Base-by-base conservation (phyloP, 2,113 vertebrate genomes). In the Motacilla tschutschensis region DNA sequence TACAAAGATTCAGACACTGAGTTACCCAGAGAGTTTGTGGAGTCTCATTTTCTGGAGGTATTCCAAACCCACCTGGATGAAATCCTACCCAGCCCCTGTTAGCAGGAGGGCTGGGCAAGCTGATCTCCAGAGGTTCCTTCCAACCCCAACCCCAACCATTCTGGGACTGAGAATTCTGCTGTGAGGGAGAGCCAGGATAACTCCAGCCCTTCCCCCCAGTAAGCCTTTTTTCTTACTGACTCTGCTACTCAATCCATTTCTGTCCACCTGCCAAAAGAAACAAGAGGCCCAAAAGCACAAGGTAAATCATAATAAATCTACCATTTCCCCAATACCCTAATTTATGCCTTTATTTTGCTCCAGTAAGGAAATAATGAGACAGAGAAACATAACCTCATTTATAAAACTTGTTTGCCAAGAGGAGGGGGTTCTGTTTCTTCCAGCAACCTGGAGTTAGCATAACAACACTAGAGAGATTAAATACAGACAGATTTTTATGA, bases 301-400 rank as follows among this genome's bases (percentile, higher is more conserved):
- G 44, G 83, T 50, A 89, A 83, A 90, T 89, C 48, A 80, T 88
- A 85, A 85, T 69, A 92, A 87, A 90, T 79, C 4, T 2, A 50
- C 10, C 58, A 14, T 71, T 66, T 48, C 24, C 50, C 31, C n/a
- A 76, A 14, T 70, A 55, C 29, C 31, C 28, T 65, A 84, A 84
- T 83, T 72, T 59, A 63, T 50, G 21, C 33, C 35, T 88, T 92
- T 80, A 63, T 79, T 88, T 93, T 65, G 7, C n/a, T 66, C 25
- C 63, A 80, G 54, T 73, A 91, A 47, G 17, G 58, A 95, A 92
- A 89, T 79, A 95, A 91, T 59, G 85, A 93, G 93, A 89, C 48
- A 63, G 92, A 81, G 88, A 90, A 91, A 82, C 72, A 85, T 80
- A 73, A 18, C 54, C 58, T 90, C 63, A 60, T 86, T 53, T 84